Evolutionary conservation across 2,113 vertebrate species (phyloP).

Genomic region (Candoia aspera): DNA sequence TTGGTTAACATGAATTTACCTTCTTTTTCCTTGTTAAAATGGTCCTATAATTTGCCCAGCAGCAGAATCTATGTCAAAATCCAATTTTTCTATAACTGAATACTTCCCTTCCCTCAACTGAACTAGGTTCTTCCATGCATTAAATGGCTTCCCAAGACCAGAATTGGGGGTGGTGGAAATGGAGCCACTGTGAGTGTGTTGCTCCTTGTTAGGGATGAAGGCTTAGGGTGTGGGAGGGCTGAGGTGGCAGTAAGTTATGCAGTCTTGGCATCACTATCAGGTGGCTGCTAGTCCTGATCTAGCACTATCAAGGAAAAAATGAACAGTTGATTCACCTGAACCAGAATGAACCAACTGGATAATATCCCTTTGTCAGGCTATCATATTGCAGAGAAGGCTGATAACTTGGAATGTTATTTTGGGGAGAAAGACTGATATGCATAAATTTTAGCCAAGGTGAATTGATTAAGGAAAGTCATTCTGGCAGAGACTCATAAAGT

Average conservation of each 20-base stretch:
- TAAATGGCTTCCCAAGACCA: not conserved
- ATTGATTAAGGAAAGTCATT: not conserved
- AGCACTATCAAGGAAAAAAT: not conserved
- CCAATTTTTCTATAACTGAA: not conserved
- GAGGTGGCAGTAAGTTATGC: not conserved
- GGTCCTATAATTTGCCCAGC: not conserved
- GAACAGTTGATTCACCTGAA: not conserved
- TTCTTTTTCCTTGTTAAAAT: not conserved
- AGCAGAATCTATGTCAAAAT: not conserved
- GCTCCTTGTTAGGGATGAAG: not conserved
- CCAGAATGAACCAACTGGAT: not conserved
- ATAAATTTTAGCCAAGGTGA: not conserved
- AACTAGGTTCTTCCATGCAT: not conserved
- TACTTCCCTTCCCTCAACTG: not conserved
- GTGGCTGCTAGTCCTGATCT: not conserved
- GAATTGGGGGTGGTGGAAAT: not conserved
- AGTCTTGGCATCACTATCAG: not conserved
- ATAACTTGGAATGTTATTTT: not conserved
- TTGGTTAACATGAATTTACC: not conserved
- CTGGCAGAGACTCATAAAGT: not conserved
- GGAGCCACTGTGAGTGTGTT: not conserved
- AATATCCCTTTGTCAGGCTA: not conserved
- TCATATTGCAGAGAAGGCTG: not conserved
- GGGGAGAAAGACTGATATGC: not conserved
- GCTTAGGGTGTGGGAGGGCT: not conserved